phyloP scores from a whole-genome alignment of 2,797 vertebrate genomes.

The Liasis olivaceus region DNA sequence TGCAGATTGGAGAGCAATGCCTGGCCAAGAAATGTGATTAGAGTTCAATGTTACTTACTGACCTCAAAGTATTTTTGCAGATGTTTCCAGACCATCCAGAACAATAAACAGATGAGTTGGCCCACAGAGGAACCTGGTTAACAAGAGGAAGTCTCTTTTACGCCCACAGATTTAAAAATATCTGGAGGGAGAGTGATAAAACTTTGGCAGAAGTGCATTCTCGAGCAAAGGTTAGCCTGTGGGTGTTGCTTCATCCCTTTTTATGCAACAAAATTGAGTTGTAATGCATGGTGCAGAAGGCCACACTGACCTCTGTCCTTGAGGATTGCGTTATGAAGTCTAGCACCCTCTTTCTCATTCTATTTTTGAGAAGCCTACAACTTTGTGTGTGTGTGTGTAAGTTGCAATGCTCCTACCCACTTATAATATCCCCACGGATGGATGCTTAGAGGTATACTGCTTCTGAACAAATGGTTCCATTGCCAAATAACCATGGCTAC shows the following conservation, averaged over 20 bases:
- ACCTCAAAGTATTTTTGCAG: neutral
- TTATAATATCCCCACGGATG: neutral
- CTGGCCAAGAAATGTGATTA: conserved; percentile 48
- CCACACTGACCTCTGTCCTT: neutral
- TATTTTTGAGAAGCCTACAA: neutral
- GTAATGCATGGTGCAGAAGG: neutral
- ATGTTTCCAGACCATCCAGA: neutral
- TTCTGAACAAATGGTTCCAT: neutral
- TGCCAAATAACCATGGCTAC: neutral
- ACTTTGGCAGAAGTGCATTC: neutral
- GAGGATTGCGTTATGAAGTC: neutral
- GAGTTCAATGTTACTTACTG: conserved; percentile 45
- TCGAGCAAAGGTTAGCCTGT: neutral
- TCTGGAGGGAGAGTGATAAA: no score
- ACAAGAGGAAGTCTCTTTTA: neutral
- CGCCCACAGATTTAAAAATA: neutral
- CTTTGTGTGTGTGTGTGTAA: no score
- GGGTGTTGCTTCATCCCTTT: neutral
- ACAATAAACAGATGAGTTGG: neutral
- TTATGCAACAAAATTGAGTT: neutral
- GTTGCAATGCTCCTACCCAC: neutral
- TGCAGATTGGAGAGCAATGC: conserved; percentile 21
- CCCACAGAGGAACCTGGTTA: neutral
- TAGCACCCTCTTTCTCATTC: neutral
- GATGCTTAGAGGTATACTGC: neutral